Percentiles rank a stretch among this genome's conserved stretches.
Conservation (phyloP, 2,113 vertebrate species). For the Boulengeromyrus knoepffleri region DNA sequence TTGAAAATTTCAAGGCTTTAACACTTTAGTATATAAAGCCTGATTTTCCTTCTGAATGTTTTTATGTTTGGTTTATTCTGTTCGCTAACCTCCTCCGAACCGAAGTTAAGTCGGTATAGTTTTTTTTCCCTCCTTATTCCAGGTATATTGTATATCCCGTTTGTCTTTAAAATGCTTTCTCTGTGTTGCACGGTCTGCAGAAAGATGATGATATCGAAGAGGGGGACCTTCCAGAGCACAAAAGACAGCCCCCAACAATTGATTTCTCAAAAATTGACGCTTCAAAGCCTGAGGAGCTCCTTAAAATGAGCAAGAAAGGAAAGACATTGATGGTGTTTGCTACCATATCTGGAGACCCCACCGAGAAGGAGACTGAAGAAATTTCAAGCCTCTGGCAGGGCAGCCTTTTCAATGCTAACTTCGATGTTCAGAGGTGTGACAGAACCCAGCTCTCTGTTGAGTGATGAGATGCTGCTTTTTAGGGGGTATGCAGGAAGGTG, state of each 20-base stretch:
- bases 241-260: slow-evolving; percentile 73
- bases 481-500: not conserved
- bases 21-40: not conserved
- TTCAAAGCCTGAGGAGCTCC: slow-evolving; percentile 82
- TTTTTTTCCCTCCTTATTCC: not conserved
- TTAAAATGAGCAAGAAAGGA: slow-evolving; percentile 90
- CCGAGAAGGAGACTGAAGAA: slow-evolving; percentile 89
- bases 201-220: slow-evolving; percentile 95
- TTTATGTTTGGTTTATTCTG: not conserved
- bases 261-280: slow-evolving; percentile 87
- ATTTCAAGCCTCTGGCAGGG: slow-evolving; percentile 92
- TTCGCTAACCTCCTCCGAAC: not conserved
- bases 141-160: not conserved
- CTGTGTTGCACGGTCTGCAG: slow-evolving; percentile 44
- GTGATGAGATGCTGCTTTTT: not conserved
- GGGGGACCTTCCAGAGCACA: slow-evolving; percentile 90
- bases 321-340: slow-evolving; percentile 95
- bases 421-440: slow-evolving; percentile 82
- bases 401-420: slow-evolving; percentile 95
- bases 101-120: not conserved
- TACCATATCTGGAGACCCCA: slow-evolving; percentile 79
- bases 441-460: not conserved
- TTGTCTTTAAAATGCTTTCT: not conserved
- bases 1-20: not conserved
- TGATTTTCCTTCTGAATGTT: not conserved